A percentile compares a stretch with the other conserved stretches of the same genome.
phyloP scores from a whole-genome alignment of 2,113 vertebrate species.

The Columba livia region DNA sequence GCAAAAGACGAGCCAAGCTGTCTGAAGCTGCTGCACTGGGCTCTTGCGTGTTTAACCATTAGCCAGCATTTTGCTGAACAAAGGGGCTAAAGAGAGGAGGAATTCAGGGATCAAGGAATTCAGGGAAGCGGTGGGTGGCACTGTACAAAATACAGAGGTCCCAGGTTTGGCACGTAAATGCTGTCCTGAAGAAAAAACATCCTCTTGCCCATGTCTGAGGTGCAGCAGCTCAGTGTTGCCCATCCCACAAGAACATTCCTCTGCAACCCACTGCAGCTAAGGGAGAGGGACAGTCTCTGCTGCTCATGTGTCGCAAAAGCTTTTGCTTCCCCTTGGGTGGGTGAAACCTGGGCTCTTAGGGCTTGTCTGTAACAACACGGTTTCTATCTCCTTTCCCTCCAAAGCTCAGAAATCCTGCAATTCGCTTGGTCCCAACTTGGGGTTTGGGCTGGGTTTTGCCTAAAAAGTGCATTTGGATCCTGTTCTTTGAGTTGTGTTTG shows the following conservation, averaged over 20 bases:
- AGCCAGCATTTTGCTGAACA: neutral
- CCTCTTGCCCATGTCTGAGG: neutral
- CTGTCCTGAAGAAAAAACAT: neutral
- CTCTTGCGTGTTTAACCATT: neutral
- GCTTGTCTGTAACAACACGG: neutral
- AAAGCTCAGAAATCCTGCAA: neutral
- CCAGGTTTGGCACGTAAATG: neutral
- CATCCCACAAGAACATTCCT: neutral
- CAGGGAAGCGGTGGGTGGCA: neutral
- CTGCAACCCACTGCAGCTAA: neutral
- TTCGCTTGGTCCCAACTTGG: neutral
- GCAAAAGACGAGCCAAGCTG: neutral
- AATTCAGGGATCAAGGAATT: neutral
- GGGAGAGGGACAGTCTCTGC: neutral
- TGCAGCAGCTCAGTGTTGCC: neutral
- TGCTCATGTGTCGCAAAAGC: neutral
- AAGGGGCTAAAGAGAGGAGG: neutral
- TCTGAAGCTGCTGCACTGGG: neutral
- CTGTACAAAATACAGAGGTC: neutral
- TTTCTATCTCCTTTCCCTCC: neutral
- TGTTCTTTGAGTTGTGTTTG: neutral
- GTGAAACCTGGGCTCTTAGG: neutral
- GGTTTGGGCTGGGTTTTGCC: neutral
- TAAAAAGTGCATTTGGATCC: neutral
- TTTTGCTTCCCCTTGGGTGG: neutral